Evolutionary conservation across 2,797 vertebrate genomes (phyloP).

Genomic region (Pogoniulus pusillus): DNA sequence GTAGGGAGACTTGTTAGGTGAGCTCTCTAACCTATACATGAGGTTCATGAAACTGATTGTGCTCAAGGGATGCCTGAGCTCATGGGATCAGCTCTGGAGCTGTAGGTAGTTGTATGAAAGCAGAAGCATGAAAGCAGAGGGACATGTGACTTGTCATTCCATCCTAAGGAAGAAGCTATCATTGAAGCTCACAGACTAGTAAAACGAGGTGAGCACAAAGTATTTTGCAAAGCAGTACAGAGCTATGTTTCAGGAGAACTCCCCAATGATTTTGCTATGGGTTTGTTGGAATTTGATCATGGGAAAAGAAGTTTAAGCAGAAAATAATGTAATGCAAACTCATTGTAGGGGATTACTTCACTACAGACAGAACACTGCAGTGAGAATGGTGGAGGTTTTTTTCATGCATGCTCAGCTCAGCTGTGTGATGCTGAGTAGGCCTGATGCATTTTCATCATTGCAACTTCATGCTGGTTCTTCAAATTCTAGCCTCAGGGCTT

Average conservation of each 20-base stretch:
- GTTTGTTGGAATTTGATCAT: neutral
- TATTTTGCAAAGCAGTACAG: neutral
- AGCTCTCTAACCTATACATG: neutral
- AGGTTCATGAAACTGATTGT: neutral
- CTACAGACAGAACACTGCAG: neutral
- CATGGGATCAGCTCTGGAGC: neutral
- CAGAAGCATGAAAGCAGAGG: neutral
- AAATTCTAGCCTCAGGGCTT: neutral
- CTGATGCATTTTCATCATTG: neutral
- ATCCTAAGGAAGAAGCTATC: neutral
- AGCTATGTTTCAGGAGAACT: neutral
- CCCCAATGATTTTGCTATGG: neutral
- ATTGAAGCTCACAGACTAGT: neutral
- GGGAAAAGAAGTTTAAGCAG: neutral
- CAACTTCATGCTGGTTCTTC: neutral
- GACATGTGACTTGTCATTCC: neutral
- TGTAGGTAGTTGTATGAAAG: neutral
- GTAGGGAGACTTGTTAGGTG: neutral
- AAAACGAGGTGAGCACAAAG: neutral
- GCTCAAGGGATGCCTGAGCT: conserved; percentile 2
- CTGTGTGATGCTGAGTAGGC: neutral
- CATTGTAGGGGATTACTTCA: neutral
- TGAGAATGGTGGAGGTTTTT: neutral
- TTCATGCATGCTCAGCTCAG: accelerated
- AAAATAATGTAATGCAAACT: neutral